Conservation (phyloP, 1,140 invertebrate genomes). For the Drosophila sp. region DNA sequence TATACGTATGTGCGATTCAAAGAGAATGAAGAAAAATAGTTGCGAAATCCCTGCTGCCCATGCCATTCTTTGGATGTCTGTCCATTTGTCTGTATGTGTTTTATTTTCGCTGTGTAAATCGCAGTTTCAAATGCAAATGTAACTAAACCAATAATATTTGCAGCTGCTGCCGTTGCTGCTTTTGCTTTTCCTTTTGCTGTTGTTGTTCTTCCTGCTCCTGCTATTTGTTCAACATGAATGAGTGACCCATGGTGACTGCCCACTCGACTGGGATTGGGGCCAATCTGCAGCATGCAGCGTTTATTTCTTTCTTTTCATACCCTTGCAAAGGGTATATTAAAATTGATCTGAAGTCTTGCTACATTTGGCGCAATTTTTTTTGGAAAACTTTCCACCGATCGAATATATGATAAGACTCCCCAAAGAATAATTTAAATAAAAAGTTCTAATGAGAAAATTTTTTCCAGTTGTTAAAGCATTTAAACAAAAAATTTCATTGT, state of each 20-base stretch:
- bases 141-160: constrained; percentile 79
- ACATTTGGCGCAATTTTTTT: neutral
- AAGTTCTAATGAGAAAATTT: too few relatives aligned
- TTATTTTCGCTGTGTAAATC: constrained; percentile 74
- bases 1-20: neutral
- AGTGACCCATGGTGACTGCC: constrained; percentile 1
- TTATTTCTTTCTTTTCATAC: constrained; percentile 32
- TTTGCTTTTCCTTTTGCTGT: constrained; percentile 45
- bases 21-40: neutral
- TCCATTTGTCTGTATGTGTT: constrained; percentile 44
- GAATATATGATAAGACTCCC: too few relatives aligned
- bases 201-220: constrained; percentile 29
- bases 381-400: neutral
- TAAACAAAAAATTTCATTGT: too few relatives aligned
- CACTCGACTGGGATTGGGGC: constrained; percentile 12
- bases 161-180: constrained; percentile 33
- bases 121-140: constrained; percentile 78
- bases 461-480: too few relatives aligned
- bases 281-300: constrained; percentile 63
- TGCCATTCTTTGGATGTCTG: constrained; percentile 12
- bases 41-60: neutral
- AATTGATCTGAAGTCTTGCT: too few relatives aligned
- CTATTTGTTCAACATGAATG: constrained; percentile 61
- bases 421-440: too few relatives aligned
- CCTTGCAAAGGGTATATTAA: too few relatives aligned